Evolutionary conservation across 2,113 vertebrate genomes (phyloP), one percentile per base, ranked within the genome.

Genomic region (Nothobranchius furzeri): DNA sequence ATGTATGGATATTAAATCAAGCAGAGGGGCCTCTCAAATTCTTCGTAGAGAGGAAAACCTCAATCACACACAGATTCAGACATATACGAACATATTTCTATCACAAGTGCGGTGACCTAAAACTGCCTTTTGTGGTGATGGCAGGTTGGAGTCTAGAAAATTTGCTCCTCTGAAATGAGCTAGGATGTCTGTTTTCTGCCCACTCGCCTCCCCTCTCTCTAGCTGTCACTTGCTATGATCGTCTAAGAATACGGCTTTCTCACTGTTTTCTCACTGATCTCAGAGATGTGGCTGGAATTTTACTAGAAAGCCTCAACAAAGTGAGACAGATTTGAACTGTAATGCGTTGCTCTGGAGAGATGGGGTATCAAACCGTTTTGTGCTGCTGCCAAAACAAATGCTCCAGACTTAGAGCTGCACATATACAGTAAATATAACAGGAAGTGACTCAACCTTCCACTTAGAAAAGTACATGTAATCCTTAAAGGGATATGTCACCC

Each of bases 181-280:
- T 70, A 3, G 48, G 48, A 70, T 73, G 84, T 61, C 76, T 78
- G 76, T 66, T 89, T 86, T 53, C 57, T 62, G 68, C 49, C 3
- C 57, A 35, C 48, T 76, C 51, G 63, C 82, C 51, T 55, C 53
- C 13, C 36, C 36, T 4, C 37, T 6, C 37, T 6, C 37, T 2
- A 59, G 57, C 76, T 85, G 78, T 82, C 79, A 81, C 64, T 57
- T 42, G 53, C 24, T 74, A 57, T 83, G 60, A 50, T 73, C 70
- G 15, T 78, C 72, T 56, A 62, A 85, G 78, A 73, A 67, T 53
- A 71, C 57, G 58, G 51, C 75, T 64, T 69, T 66, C 50, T 78
- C 73, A 30, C 49, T 65, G 17, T 80, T 85, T 91, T 89, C 83
- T 89, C 85, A 91, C 72, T 65, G 76, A 60, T 72, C 83, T 75